Base-by-base conservation (phyloP, 2,113 vertebrate species). In the Melanotaenia duboulayi region DNA sequence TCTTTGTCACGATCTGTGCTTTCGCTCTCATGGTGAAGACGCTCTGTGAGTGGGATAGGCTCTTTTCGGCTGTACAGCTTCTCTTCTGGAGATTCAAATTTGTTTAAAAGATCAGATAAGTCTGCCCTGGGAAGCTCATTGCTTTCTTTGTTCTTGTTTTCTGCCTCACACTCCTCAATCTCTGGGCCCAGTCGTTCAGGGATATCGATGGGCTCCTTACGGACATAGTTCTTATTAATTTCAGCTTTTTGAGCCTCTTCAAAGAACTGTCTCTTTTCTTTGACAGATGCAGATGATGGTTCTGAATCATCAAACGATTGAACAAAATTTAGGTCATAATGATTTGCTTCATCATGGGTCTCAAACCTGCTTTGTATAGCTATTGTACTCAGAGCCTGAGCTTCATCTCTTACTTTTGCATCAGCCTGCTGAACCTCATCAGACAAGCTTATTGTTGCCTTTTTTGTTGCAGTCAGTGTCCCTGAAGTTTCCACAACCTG, bases 221-320 rank as follows among this genome's bases (percentile, higher is more conserved):
- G 91, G 58, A 84, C 28, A 8, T 91, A 92, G 1, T 64, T 86
- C n/a, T 93, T 91, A 51, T 90, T 93, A 22, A 90, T 67, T 81
- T 94, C 92, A 46, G 88, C 92, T 72, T 90, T 90, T 82, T 85
- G 91, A 37, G 90, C 85, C 82, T 92, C 90, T 83, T 94, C 94
- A 78, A 93, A 92, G 55, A 93, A 89, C 55, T 91, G 89, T 71
- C 55, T 78, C 59, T 90, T 91, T 73, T 95, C 93, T 83, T 81
- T 89, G 65, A 94, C 89, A 48, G 94, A 92, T 57, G 78, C 82
- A 65, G 67, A 68, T 68, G 50, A 90, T 62, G 20, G 46, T 40
- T 92, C 91, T 62, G 77, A 71, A 20, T 55, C 52, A 59, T 88
- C 88, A 25, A 40, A 68, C 39, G 52, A 65, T 24, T 77, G 80